Conservation (phyloP, 1,140 invertebrate species). For the Drosophila ananassae region DNA sequence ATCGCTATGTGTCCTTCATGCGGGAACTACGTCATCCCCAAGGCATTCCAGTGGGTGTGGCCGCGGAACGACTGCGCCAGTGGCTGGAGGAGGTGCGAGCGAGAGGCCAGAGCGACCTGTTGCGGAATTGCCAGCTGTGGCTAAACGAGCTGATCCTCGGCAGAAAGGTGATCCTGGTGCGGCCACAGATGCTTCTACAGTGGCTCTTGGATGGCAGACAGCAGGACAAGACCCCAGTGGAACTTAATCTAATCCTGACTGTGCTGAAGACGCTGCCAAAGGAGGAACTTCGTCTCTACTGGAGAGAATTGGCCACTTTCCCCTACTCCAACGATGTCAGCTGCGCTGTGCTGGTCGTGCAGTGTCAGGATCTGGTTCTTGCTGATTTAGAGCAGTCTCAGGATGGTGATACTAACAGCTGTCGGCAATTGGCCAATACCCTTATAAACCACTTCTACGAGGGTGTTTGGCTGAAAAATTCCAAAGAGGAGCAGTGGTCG, state of each 20-base stretch:
- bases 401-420: background rate
- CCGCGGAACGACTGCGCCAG: constrained; percentile 38
- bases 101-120: constrained; percentile 15
- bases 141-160: constrained; percentile 45
- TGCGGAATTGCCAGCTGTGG: constrained; percentile 52
- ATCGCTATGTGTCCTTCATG: constrained; percentile 45
- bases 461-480: constrained; percentile 30
- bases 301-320: constrained; percentile 26
- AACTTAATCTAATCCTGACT: constrained; percentile 27
- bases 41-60: background rate
- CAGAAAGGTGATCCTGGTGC: constrained; percentile 19
- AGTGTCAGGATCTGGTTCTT: constrained; percentile 52
- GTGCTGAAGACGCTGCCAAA: constrained; percentile 37
- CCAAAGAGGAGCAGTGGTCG: constrained; percentile 21
- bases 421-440: constrained; percentile 18
- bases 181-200: constrained; percentile 26
- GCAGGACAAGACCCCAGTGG: background rate
- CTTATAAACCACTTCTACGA: constrained; percentile 51
- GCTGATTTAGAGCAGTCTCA: constrained; percentile 5
- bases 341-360: constrained; percentile 40
- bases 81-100: constrained; percentile 38
- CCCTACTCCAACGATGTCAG: constrained; percentile 11
- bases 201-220: constrained; percentile 28
- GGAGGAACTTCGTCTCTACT: background rate
- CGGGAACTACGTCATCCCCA: constrained; percentile 24